Percentiles rank a stretch among this genome's conserved stretches.
These are phyloP conservation scores for Bombus sibiricus DNA, from an alignment of 1,140 invertebrate genomes.

Conservation along the genomic window DNA sequence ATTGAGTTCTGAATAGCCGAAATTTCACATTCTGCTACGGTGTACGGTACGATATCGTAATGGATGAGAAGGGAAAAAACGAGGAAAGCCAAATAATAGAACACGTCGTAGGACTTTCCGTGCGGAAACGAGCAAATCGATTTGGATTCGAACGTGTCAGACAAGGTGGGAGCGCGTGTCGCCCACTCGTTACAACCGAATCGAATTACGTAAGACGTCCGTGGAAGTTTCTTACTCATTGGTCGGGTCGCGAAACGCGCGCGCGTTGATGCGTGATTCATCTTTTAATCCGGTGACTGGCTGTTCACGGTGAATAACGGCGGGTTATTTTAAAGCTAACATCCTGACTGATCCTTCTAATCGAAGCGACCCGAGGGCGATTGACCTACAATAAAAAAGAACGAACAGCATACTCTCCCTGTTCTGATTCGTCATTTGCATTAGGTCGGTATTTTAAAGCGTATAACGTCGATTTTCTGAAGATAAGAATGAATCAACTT, in stretches of 20 bases:
- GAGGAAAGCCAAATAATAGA: no score
- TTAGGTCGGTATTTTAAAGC: no score
- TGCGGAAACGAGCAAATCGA: conserved; percentile 16
- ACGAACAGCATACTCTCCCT: no score
- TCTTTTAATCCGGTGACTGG: conserved; percentile 69
- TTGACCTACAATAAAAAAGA: neutral
- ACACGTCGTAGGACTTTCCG: no score
- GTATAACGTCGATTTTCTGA: no score
- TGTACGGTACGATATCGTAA: no score
- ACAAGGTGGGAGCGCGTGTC: conserved; percentile 9
- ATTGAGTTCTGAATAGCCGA: no score
- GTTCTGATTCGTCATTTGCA: neutral
- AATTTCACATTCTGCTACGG: no score
- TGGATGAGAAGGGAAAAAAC: no score
- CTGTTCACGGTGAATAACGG: conserved; percentile 17
- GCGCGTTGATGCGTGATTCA: conserved; percentile 70
- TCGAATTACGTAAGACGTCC: conserved; percentile 51
- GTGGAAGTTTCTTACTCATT: conserved; percentile 60
- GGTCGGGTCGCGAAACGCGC: conserved; percentile 7
- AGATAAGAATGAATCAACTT: no score
- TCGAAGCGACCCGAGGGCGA: neutral
- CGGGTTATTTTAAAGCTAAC: conserved; percentile 4
- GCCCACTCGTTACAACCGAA: conserved; percentile 55
- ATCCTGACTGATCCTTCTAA: neutral
- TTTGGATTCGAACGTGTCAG: conserved; percentile 29